Base-by-base conservation (phyloP, 2,888 invertebrate genomes). In the Drosophila engyochracea region DNA sequence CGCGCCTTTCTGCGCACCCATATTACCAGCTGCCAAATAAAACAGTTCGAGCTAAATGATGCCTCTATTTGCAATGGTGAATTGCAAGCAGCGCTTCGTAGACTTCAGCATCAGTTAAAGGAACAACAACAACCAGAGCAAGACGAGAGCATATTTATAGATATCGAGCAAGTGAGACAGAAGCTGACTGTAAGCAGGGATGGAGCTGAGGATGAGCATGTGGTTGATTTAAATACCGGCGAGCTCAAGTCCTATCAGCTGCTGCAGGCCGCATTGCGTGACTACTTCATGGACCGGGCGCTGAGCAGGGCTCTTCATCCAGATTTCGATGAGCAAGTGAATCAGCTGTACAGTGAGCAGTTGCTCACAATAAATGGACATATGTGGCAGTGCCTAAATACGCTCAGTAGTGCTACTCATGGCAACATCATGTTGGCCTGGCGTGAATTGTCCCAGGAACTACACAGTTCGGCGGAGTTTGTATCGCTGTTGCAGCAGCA, bases 271-370 rank as follows among this genome's bases (percentile, higher is more conserved):
- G 61, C 81, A 63, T 22, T 93, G 37, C 83, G 88, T 0, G 93
- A 93, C 54, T 91, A 85, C 58, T 92, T 85, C 54, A 74, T 92
- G 59, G 68, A 75, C 0, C 92, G 92, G 54, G 83, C 81, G 4
- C 51, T 91, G 2, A 78, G 78, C 2, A 72, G 82, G 28, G 74
- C 82, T 7, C 12, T 71, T 1, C 65, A 54, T 51, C 25, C 35
- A 0, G 83, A 85, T 14, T 81, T 70, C 9, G 63, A 68, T n/a
- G 66, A 84, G 44, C 62, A 84, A 25, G 39, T 92, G 2, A 92
- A 91, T 70, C 82, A 79, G 6, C 49, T 75, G 14, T 92, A 85
- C 66, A 79, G 76, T 5, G 92, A 92, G 9, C 90, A 83, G 52
- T 58, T 92, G 25, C 35, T 81, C 1, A 85, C 91, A 0, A 54